Evolutionary conservation across 2,888 invertebrate species (phyloP), one percentile per base, ranked within the genome.

Genomic region (Cylloceria caligata): DNA sequence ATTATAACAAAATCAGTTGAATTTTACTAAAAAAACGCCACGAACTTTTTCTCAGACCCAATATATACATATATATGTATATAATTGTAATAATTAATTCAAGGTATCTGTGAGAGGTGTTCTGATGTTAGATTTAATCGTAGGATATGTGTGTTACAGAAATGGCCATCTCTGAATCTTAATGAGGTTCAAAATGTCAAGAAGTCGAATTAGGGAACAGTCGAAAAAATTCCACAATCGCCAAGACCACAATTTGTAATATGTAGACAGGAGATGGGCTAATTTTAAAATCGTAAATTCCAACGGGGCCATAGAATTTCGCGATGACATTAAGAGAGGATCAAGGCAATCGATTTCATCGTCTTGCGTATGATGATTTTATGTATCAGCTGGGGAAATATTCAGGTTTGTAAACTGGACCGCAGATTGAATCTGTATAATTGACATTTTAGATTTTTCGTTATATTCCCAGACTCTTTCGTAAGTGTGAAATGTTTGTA

Each of bases 121-220:
- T 60, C 30, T 64, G 57, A 19, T 34, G 45, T 19, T 19, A 4
- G 19, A 16, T 5, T 49, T 24, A n/a, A 36, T 45, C 5, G 19
- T 42, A 27, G 0, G 30, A 27, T 13, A 27, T 83, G 11, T 75
- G 19, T 79, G 69, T 57, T 19, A 55, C 65, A 55, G 55, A 81
- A 39, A 24, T 74, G 65, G 79, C 71, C 76, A 81, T 71, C 81
- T 68, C 80, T 80, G 81, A 81, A 74, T 71, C 36, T 62, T 62
- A 65, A 79, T 69, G 78, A 77, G 39, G 13, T 64, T 24, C 39
- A 60, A 81, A 83, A 83, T 83, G 72, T 83, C 83, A 84, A 60
- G 73, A 60, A 49, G 34, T 34, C 21, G 45, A 16, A 34, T 64
- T 36, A 34, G 16, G 68, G 62, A 55, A 74, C n/a, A n/a, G n/a